Evolutionary conservation across 2,113 vertebrate species (phyloP), one percentile per base, ranked within the genome.

Genomic region (Falco punctatus): DNA sequence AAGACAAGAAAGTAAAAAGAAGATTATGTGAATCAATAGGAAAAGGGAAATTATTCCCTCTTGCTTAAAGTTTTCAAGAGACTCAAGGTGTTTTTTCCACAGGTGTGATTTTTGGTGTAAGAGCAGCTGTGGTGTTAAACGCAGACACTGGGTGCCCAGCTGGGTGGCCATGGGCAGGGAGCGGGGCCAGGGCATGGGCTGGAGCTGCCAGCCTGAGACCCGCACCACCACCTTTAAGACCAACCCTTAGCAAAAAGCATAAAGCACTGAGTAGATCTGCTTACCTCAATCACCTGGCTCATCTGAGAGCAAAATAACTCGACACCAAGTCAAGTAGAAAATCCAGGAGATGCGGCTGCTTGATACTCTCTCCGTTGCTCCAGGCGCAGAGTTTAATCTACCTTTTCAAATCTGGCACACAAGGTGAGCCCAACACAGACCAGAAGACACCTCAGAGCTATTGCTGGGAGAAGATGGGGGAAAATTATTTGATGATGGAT

Each of bases 81-180:
- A 62, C 19, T 52, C 30, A 9, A 10, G 64, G 10, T 57, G 21
- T 1, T 69, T 55, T 79, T 75, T 9, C 48, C 23, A n/a, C 27
- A 58, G 23, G 16, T 62, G 32, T 88, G 24, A 28, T 74, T 85
- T 79, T 38, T 67, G 51, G 42, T 2, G 0, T 33, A 70, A 90
- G 57, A 88, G 21, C 38, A 46, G 44, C 48, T 51, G 35, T 10
- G n/a, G 11, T 54, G 57, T 16, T 16, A 32, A 42, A 67, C 1
- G 3, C 27, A 71, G 75, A 26, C 2, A 2, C 5, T 9, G 28
- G 19, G 24, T 71, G 38, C 23, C 23, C 3, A 0, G n/a, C 21
- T 11, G 13, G 28, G 57, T 2, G 3, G 48, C 33, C 20, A 17
- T 2, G 0, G 38, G 28, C 32, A 70, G 49, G 22, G 19, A 23